Evolutionary conservation across 2,888 invertebrate species (phyloP), one percentile per base, ranked within the genome.

Genomic region (Ariolimax columbianus): DNA sequence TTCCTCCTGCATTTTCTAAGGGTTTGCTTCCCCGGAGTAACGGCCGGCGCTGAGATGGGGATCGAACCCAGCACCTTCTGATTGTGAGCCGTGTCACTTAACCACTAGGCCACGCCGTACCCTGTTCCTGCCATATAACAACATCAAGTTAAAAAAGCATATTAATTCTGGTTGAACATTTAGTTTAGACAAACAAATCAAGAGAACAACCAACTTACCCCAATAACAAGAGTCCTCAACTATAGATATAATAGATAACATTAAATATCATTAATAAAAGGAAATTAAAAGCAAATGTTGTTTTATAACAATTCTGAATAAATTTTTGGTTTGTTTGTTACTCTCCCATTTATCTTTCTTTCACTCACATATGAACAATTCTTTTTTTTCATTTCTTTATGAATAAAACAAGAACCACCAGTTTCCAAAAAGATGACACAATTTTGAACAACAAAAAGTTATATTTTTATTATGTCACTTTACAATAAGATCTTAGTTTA

Each of bases 171-270:
- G n/a, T n/a, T n/a, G n/a, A n/a, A n/a, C n/a, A n/a, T n/a, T n/a
- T n/a, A n/a, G n/a, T n/a, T n/a, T n/a, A n/a, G n/a, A n/a, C n/a
- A n/a, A n/a, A n/a, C n/a, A n/a, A n/a, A n/a, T n/a, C n/a, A n/a
- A n/a, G n/a, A 47, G 47, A 47, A 77, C 11, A 23, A 30, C 38
- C 4, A 87, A 91, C 92, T 90, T 88, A 93, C 93, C 88, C 93
- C 93, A 87, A 94, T 91, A 43, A 93, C 91, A 66, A 94, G 88
- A 87, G 91, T 91, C 86, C 91, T 91, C 23, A 94, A 89, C 94
- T 94, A 90, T 81, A 92, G 89, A 87, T 66, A 55, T 36, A 63
- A 66, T 59, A 59, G 77, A 40, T 40, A 0, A 55, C 14, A 47
- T 9, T n/a, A 63, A 6, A n/a, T 63, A 63, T 63, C 2, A n/a